A percentile compares a stretch with the other conserved stretches of the same genome.
phyloP scores from a whole-genome alignment of 2,888 invertebrate species.

The Shargacucullia verbasci region DNA sequence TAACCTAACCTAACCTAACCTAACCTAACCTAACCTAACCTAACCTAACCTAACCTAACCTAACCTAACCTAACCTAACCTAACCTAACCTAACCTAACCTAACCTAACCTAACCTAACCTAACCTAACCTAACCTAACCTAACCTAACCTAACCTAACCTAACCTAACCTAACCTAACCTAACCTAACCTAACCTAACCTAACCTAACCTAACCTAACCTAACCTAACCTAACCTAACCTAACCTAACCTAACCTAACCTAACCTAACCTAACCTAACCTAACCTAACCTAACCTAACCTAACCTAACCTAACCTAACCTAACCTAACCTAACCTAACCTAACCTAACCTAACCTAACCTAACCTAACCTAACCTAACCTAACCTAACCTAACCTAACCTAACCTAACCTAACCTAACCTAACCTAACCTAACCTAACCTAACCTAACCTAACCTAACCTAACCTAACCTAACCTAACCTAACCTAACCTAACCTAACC shows the following conservation, averaged over 20 bases:
- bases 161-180: conserved; percentile 22
- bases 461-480: conserved; percentile 17
- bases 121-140: conserved; percentile 28
- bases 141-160: conserved; percentile 29
- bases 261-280: conserved; percentile 16
- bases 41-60: too few relatives aligned
- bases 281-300: conserved; percentile 15
- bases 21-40: too few relatives aligned
- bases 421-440: conserved; percentile 17
- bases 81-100: conserved; percentile 29
- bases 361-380: conserved; percentile 28
- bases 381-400: conserved; percentile 25
- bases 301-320: conserved; percentile 17
- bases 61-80: conserved; percentile 20
- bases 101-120: conserved; percentile 29
- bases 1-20: too few relatives aligned
- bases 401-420: conserved; percentile 17
- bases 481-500: conserved; percentile 17
- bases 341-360: conserved; percentile 25
- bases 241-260: conserved; percentile 20
- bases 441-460: conserved; percentile 17
- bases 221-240: conserved; percentile 22
- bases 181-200: conserved; percentile 18
- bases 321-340: conserved; percentile 23
- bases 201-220: conserved; percentile 26